Percentiles rank a stretch among this genome's conserved stretches.
phyloP scores from a whole-genome alignment of 2,888 invertebrate species.

The Trichacis sp. region DNA sequence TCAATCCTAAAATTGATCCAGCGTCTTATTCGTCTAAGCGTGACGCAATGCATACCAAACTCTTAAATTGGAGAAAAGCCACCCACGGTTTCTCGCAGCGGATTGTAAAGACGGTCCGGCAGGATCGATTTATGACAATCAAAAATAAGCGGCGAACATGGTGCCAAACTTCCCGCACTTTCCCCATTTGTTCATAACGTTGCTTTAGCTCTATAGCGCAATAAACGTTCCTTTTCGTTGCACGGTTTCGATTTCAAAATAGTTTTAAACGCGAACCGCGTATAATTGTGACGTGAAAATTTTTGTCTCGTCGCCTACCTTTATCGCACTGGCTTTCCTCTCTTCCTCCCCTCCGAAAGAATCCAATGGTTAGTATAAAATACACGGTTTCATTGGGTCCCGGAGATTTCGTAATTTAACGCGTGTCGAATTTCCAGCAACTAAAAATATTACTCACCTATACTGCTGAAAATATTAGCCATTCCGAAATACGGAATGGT shows the following conservation, averaged over 20 bases:
- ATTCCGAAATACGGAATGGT: slow-evolving; percentile 17
- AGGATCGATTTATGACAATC: slow-evolving; percentile 29
- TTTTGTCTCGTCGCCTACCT: slow-evolving; percentile 15
- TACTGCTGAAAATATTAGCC: slow-evolving; percentile 36
- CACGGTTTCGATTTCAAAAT: slow-evolving; percentile 30
- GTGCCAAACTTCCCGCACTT: slow-evolving; percentile 10
- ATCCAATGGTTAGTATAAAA: neutral
- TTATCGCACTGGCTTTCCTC: slow-evolving; percentile 6
- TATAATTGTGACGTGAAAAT: slow-evolving; percentile 36
- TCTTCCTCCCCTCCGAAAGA: neutral
- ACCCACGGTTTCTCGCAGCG: slow-evolving; percentile 6
- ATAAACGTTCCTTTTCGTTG: slow-evolving; percentile 40
- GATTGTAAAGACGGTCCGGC: slow-evolving; percentile 4
- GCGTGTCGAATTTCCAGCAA: slow-evolving; percentile 36
- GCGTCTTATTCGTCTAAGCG: no score
- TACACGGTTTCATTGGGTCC: slow-evolving; percentile 11
- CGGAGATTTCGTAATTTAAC: slow-evolving; percentile 26
- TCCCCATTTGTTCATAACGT: slow-evolving; percentile 32
- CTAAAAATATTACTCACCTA: slow-evolving; percentile 17
- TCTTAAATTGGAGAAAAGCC: neutral
- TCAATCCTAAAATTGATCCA: no score
- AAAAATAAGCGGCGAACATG: slow-evolving; percentile 28
- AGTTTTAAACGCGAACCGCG: slow-evolving; percentile 19
- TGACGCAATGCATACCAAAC: no score
- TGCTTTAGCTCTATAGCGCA: slow-evolving; percentile 37